phyloP scores from a whole-genome alignment of 2,113 vertebrate genomes.

The Brachypteracias leptosomus region DNA sequence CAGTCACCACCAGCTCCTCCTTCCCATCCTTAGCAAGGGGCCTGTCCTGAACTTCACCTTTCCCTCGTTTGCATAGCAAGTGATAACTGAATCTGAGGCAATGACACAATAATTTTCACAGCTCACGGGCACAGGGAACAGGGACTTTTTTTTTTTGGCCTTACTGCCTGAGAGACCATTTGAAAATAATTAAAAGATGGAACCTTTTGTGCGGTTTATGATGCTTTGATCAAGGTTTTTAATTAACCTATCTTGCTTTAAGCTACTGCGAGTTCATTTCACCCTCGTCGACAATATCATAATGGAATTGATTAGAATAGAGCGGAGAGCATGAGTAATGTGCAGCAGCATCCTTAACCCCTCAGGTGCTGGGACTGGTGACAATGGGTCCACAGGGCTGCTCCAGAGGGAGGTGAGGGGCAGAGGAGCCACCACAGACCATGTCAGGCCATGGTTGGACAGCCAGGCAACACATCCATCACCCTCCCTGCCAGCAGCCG shows the following conservation, averaged over 20 bases:
- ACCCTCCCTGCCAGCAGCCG: accelerated
- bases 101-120: neutral
- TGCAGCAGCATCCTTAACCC: neutral
- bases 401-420: accelerated
- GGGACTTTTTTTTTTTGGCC: neutral
- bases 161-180: constrained; percentile 11
- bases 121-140: neutral
- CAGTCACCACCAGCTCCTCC: neutral
- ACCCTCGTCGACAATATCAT: neutral
- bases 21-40: neutral
- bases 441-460: neutral
- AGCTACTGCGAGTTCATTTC: constrained; percentile 53
- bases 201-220: constrained; percentile 53
- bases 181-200: constrained; percentile 68
- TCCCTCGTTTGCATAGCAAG: neutral
- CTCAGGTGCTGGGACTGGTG: neutral
- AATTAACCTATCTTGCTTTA: constrained; percentile 73
- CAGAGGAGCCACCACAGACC: neutral
- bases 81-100: neutral
- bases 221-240: constrained; percentile 70
- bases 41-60: neutral
- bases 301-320: neutral
- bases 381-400: accelerated
- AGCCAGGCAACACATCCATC: neutral
- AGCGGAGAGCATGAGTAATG: neutral